Evolutionary conservation across 2,113 vertebrate species (phyloP).

Genomic region (Ctenodactylus gundi): DNA sequence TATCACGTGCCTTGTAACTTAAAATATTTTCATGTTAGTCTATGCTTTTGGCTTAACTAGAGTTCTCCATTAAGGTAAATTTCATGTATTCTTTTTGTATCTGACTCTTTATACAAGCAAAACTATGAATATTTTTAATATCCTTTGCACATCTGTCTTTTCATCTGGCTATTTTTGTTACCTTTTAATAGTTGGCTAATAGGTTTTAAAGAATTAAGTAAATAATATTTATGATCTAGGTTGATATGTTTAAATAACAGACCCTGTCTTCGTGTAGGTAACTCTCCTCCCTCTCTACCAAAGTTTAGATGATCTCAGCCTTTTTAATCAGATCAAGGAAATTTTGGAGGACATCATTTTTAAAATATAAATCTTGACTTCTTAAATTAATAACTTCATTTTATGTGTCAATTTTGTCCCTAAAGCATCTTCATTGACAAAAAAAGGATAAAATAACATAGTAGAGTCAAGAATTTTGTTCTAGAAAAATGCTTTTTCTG

Average conservation of each 20-base stretch:
- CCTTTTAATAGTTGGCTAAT: constrained; percentile 1
- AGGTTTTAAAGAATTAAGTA: background rate
- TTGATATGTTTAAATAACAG: constrained; percentile 16
- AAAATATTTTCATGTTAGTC: background rate
- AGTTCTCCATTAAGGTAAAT: background rate
- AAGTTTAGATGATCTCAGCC: background rate
- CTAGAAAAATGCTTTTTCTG: background rate
- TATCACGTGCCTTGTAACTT: background rate
- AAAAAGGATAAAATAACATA: background rate
- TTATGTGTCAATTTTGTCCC: background rate
- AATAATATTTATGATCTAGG: background rate
- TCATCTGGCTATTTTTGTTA: background rate
- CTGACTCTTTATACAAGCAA: too few species aligned
- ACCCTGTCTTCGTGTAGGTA: background rate
- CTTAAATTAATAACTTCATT: background rate
- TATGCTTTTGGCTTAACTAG: background rate
- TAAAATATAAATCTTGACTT: background rate
- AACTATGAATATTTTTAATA: too few species aligned
- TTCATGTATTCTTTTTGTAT: background rate
- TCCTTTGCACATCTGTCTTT: background rate
- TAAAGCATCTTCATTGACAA: background rate
- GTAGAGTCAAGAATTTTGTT: background rate
- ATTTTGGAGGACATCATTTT: background rate
- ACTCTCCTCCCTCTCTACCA: background rate
- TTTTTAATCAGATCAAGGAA: background rate